Conservation (phyloP, 2,888 invertebrate species). For the Apamea epomidion region DNA sequence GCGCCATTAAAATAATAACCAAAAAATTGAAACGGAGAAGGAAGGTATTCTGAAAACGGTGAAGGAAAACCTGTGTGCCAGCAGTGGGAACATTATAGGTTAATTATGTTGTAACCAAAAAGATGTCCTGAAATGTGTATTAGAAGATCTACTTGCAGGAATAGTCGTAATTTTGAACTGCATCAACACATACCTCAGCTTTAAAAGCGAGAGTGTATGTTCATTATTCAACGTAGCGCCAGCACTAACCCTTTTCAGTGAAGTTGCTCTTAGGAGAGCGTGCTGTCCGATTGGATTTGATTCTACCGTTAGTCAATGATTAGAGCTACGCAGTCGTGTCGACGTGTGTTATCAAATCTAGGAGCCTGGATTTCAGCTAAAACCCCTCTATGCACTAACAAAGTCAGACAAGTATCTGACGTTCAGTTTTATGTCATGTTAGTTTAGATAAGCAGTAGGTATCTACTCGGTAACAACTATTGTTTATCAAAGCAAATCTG, state of each 20-base stretch:
- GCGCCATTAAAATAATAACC: neutral
- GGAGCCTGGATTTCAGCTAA: slow-evolving; percentile 5
- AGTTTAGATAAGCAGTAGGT: neutral
- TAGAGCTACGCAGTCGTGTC: neutral
- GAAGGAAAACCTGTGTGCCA: too few relatives aligned
- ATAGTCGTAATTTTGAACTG: neutral
- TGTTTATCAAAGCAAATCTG: neutral
- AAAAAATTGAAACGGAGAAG: neutral
- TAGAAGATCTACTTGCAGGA: neutral
- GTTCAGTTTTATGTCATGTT: neutral
- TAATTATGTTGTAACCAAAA: too few relatives aligned
- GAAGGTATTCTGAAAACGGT: too few relatives aligned
- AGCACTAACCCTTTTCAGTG: neutral
- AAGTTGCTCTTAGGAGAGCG: neutral
- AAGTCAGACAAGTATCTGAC: neutral
- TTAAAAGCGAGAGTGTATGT: neutral
- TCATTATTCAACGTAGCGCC: too few relatives aligned
- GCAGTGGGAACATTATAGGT: too few relatives aligned
- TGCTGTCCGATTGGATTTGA: slow-evolving; percentile 8
- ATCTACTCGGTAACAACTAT: neutral
- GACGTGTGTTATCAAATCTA: neutral
- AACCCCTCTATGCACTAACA: neutral
- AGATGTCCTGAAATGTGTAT: neutral
- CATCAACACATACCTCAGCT: neutral
- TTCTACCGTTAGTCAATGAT: slow-evolving; percentile 10